These are phyloP conservation scores for Tor tambroides DNA, from an alignment of 2,113 vertebrate genomes.

Conservation along the genomic window DNA sequence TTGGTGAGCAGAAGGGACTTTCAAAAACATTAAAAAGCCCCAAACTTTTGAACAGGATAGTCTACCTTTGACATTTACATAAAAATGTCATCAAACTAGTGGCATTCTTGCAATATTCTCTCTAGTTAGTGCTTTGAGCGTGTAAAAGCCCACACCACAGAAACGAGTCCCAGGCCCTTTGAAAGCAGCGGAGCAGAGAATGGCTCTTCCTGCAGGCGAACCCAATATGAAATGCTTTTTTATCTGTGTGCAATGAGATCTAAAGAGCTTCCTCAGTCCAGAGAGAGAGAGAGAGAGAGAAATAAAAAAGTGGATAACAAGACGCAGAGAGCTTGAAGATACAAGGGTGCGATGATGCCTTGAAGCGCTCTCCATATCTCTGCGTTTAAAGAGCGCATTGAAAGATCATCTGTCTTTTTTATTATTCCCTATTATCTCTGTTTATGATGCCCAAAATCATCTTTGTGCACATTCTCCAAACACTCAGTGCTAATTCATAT, in stretches of 20 bases:
- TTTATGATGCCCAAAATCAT: slow-evolving; percentile 24
- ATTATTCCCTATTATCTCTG: slow-evolving; percentile 7
- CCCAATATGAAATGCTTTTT: slow-evolving; percentile 10
- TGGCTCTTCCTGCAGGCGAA: neutral
- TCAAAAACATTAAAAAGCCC: neutral
- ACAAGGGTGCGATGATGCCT: slow-evolving; percentile 32
- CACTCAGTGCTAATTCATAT: slow-evolving; percentile 2
- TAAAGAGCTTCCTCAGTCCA: slow-evolving; percentile 52
- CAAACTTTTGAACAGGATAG: neutral
- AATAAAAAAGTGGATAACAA: slow-evolving; percentile 24
- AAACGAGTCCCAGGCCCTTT: neutral
- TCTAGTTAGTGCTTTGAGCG: neutral
- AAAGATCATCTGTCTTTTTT: slow-evolving; percentile 2
- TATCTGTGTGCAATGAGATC: slow-evolving; percentile 13
- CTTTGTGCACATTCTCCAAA: neutral
- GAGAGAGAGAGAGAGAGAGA: slow-evolving; percentile 45
- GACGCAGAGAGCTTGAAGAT: slow-evolving; percentile 28
- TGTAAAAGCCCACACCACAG: neutral
- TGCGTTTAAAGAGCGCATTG: neutral
- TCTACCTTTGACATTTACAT: neutral
- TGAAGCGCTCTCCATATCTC: neutral
- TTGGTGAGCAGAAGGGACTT: neutral
- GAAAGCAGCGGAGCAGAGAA: neutral
- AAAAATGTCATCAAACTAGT: neutral
- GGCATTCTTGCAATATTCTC: neutral